Conservation (phyloP, 2,797 vertebrate genomes). For the Sciurus carolinensis region DNA sequence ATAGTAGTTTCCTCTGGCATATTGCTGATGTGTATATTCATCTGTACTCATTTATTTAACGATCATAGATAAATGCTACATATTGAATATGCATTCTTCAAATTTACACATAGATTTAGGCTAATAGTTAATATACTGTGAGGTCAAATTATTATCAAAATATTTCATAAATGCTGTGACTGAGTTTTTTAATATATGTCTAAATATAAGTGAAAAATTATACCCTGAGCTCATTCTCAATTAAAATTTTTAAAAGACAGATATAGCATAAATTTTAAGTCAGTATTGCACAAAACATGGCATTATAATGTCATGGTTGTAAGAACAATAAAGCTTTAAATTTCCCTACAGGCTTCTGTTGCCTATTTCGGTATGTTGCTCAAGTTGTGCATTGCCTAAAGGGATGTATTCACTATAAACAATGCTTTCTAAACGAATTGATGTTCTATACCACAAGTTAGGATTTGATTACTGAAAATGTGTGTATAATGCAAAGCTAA, state of each 20-base stretch:
- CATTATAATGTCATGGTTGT: slow-evolving; percentile 72
- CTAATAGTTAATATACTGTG: slow-evolving; percentile 41
- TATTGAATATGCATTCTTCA: slow-evolving; percentile 9
- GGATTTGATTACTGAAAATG: slow-evolving; percentile 77
- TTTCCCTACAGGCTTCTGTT: slow-evolving; percentile 71
- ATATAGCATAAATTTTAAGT: slow-evolving; percentile 71
- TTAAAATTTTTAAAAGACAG: slow-evolving; percentile 73
- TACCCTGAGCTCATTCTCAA: slow-evolving; percentile 58
- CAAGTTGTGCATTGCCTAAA: slow-evolving; percentile 67
- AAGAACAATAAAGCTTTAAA: slow-evolving; percentile 81
- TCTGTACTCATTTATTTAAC: slow-evolving; percentile 48
- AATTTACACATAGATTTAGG: neutral
- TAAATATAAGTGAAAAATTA: slow-evolving; percentile 63
- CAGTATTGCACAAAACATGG: slow-evolving; percentile 5
- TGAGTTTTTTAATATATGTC: neutral
- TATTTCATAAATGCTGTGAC: slow-evolving; percentile 3
- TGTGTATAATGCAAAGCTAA: slow-evolving; percentile 70
- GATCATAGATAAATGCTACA: neutral
- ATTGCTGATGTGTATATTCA: neutral
- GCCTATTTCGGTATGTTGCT: slow-evolving; percentile 60
- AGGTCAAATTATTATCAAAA: slow-evolving; percentile 62
- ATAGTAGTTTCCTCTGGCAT: neutral
- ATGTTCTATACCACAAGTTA: slow-evolving; percentile 55
- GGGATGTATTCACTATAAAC: slow-evolving; percentile 53
- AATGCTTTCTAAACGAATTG: slow-evolving; percentile 74